Percentiles rank a stretch among this genome's conserved stretches.
phyloP scores from a whole-genome alignment of 2,113 vertebrate species.

The Platanista minor region DNA sequence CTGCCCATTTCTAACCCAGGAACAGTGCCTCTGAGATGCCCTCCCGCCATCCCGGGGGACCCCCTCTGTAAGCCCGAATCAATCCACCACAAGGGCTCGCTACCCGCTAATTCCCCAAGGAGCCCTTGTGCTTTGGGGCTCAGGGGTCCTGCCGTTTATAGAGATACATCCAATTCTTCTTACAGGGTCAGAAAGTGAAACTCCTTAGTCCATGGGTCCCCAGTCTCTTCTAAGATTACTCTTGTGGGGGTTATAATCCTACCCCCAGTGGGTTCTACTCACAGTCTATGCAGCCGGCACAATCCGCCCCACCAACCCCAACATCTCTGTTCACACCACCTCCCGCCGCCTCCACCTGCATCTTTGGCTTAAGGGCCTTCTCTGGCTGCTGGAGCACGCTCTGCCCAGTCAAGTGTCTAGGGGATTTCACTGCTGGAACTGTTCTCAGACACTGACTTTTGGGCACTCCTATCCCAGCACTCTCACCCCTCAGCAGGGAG shows the following conservation, averaged over 20 bases:
- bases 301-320: fast-evolving
- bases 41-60: neutral
- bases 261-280: neutral
- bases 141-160: no score
- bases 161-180: neutral
- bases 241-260: no score
- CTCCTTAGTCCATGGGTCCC: neutral
- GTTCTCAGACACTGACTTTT: neutral
- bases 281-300: neutral
- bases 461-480: fast-evolving
- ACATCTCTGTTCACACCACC: neutral
- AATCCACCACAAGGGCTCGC: neutral
- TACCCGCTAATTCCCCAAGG: neutral
- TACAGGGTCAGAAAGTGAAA: neutral
- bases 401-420: neutral
- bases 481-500: neutral
- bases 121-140: neutral
- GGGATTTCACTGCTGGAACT: neutral
- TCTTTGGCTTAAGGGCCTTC: neutral
- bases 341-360: neutral
- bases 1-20: neutral
- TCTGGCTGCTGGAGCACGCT: fast-evolving
- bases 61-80: neutral
- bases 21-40: neutral
- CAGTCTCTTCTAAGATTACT: neutral